A percentile compares a stretch with the other conserved stretches of the same genome.
Conservation (phyloP, 2,113 vertebrate species). For the Gymnarchus niloticus region DNA sequence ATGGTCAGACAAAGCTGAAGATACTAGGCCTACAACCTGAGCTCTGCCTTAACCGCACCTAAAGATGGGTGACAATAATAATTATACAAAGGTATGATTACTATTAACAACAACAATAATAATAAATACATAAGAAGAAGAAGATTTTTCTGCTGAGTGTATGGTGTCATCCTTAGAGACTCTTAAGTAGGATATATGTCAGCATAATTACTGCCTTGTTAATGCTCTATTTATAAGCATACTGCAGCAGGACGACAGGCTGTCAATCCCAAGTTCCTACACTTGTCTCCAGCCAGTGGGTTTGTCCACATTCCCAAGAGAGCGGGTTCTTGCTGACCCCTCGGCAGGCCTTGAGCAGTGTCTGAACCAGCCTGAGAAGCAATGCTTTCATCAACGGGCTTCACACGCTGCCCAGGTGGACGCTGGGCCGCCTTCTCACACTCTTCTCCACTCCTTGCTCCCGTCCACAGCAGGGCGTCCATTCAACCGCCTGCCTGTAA, state of each 20-base stretch:
- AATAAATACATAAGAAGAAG: too few species aligned
- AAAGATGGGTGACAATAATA: too few species aligned
- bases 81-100: too few species aligned
- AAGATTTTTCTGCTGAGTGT: too few species aligned
- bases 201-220: not conserved
- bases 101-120: not conserved
- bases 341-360: not conserved
- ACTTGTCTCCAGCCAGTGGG: not conserved
- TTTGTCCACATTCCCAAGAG: not conserved
- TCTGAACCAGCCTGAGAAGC: constrained; percentile 13
- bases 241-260: not conserved
- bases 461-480: constrained; percentile 40
- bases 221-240: not conserved
- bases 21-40: too few species aligned
- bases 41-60: too few species aligned
- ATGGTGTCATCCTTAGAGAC: not conserved
- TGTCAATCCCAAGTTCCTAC: not conserved
- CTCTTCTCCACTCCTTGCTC: constrained; percentile 21
- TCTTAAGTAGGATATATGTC: not conserved
- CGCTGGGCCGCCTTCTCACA: not conserved
- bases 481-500: constrained; percentile 21
- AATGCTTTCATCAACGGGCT: constrained; percentile 38
- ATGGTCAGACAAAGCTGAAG: too few species aligned
- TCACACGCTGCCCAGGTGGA: constrained; percentile 29
- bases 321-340: not conserved